These are phyloP conservation scores for Lycopodina hypogea DNA, from an alignment of 37 sponge, comb jelly and placozoan species.

Conservation along the genomic window DNA sequence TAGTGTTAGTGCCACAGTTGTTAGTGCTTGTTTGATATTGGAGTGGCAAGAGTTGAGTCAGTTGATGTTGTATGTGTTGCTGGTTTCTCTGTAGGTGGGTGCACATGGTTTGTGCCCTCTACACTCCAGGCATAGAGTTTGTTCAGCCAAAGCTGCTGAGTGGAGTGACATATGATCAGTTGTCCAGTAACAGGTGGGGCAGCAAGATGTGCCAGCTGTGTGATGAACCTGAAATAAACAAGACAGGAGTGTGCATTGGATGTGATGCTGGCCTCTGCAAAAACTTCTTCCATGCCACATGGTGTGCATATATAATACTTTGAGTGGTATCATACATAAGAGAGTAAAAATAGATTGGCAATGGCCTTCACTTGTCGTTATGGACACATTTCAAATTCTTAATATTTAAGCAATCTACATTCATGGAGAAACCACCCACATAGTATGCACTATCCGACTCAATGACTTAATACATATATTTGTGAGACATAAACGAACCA, in stretches of 20 bases:
- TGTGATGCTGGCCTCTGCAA: slow-evolving; percentile 94
- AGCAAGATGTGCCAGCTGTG: slow-evolving; percentile 80
- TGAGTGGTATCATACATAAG: neutral
- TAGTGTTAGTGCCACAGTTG: no score
- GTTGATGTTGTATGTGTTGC: no score
- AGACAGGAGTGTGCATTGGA: slow-evolving; percentile 74
- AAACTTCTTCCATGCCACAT: slow-evolving; percentile 83
- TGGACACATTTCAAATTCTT: no score
- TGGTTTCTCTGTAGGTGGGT: slow-evolving; percentile 82
- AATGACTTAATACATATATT: no score
- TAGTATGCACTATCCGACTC: no score
- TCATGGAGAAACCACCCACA: no score
- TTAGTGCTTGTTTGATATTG: no score
- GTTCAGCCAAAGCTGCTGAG: slow-evolving; percentile 54
- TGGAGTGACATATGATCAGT: slow-evolving; percentile 68
- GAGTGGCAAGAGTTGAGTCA: no score
- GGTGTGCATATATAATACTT: slow-evolving; percentile 60
- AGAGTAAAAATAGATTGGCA: neutral
- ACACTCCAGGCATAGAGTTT: slow-evolving; percentile 77
- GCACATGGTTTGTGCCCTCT: slow-evolving; percentile 83
- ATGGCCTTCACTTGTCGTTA: no score
- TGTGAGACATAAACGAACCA: no score
- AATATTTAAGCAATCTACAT: no score
- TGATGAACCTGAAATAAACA: slow-evolving; percentile 31
- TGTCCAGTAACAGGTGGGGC: slow-evolving; percentile 64